A percentile compares a stretch with the other conserved stretches of the same genome.
Conservation (phyloP, 2,797 vertebrate species). For the Anomalospiza imberbis region DNA sequence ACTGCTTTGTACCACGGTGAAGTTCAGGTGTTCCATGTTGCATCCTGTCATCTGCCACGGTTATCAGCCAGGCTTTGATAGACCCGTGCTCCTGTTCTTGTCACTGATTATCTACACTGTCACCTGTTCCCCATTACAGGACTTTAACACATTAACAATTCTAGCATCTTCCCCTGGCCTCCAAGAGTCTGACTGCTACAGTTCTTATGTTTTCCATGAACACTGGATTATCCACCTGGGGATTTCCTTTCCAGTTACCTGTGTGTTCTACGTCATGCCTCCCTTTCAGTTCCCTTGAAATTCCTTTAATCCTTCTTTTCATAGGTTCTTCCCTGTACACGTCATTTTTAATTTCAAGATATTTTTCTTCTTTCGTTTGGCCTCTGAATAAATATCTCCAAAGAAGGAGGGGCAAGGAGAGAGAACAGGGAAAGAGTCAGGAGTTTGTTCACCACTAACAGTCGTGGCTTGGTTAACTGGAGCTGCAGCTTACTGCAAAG, state of each 20-base stretch:
- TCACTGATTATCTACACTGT: rapidly evolving
- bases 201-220: not conserved
- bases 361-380: not conserved
- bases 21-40: rapidly evolving
- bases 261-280: not conserved
- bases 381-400: not conserved
- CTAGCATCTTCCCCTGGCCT: not conserved
- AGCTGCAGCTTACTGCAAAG: not conserved
- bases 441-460: not conserved
- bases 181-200: not conserved
- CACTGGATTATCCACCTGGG: not conserved
- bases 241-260: not conserved
- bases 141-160: not conserved
- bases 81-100: not conserved
- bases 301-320: not conserved
- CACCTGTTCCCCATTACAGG: not conserved
- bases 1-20: not conserved
- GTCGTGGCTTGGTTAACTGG: not conserved
- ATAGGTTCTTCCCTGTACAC: not conserved
- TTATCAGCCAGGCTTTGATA: not conserved
- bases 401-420: not conserved
- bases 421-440: not conserved
- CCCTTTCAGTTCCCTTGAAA: not conserved
- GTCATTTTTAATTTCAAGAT: not conserved
- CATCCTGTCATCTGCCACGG: not conserved